Conservation (phyloP, 2,888 invertebrate species). For the Rhyacophila evoluta region DNA sequence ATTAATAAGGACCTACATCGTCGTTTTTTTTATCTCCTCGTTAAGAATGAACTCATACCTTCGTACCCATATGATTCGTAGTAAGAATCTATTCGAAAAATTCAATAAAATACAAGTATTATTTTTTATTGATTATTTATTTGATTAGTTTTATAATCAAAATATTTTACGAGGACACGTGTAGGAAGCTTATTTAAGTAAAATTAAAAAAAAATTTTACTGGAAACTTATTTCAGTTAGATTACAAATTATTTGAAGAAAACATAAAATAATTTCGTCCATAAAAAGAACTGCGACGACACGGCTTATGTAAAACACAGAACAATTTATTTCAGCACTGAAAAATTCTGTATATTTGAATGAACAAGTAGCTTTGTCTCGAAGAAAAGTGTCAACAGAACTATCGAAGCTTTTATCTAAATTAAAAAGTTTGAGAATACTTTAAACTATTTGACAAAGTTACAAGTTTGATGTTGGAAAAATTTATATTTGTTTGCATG, state of each 20-base stretch:
- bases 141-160: too few relatives aligned
- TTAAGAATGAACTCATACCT: too few relatives aligned
- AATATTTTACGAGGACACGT: too few relatives aligned
- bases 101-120: too few relatives aligned
- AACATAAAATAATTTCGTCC: background rate
- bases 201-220: too few relatives aligned
- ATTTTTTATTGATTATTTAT: too few relatives aligned
- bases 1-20: too few relatives aligned
- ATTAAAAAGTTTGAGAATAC: constrained; percentile 50
- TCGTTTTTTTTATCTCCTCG: too few relatives aligned
- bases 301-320: constrained; percentile 13
- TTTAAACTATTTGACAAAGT: constrained; percentile 33
- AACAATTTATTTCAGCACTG: background rate
- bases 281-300: background rate
- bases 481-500: background rate
- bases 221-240: background rate
- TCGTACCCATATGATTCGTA: too few relatives aligned
- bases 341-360: constrained; percentile 33
- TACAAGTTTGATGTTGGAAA: background rate
- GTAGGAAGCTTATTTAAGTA: too few relatives aligned
- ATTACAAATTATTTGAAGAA: background rate
- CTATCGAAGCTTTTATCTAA: constrained; percentile 52
- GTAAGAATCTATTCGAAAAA: too few relatives aligned
- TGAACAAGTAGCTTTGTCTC: constrained; percentile 26
- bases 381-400: constrained; percentile 41